Evolutionary conservation across 2,888 invertebrate genomes (phyloP).

Genomic region (Cephus pygmeus): DNA sequence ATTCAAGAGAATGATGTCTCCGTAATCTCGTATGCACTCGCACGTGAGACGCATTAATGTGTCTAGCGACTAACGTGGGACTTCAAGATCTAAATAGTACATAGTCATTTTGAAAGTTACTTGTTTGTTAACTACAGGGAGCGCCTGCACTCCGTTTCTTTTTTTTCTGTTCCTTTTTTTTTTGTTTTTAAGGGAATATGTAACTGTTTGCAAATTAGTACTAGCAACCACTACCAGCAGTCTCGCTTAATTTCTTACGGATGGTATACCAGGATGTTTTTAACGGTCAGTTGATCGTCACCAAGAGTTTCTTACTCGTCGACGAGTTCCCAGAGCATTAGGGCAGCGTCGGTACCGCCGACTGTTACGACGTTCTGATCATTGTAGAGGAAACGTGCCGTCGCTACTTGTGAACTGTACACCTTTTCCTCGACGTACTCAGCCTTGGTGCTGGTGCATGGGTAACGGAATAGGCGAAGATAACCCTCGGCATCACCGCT

Average conservation of each 20-base stretch:
- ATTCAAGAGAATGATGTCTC: too few relatives aligned
- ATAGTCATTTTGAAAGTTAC: too few relatives aligned
- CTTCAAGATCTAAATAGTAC: too few relatives aligned
- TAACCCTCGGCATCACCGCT: conserved; percentile 93
- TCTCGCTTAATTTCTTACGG: too few relatives aligned
- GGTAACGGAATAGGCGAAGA: conserved; percentile 87
- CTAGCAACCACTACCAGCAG: too few relatives aligned
- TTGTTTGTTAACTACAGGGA: too few relatives aligned
- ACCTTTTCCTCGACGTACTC: conserved; percentile 91
- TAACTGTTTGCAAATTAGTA: conserved; percentile 1
- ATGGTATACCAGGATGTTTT: too few relatives aligned
- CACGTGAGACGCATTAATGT: too few relatives aligned
- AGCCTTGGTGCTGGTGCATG: conserved; percentile 85
- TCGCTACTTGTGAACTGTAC: conserved; percentile 85
- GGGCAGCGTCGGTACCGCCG: conserved; percentile 88
- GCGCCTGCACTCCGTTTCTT: too few relatives aligned
- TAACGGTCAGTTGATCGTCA: too few relatives aligned
- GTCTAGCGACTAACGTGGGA: too few relatives aligned
- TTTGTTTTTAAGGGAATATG: not conserved
- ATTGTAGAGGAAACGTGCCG: conserved; percentile 85
- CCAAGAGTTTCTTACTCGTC: conserved; percentile 73
- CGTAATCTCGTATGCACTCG: too few relatives aligned
- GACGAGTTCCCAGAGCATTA: conserved; percentile 91
- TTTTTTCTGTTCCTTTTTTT: not conserved
- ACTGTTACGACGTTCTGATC: conserved; percentile 87